Conservation (phyloP, 2,113 vertebrate genomes). For the Tretioscincus oriximinensis region DNA sequence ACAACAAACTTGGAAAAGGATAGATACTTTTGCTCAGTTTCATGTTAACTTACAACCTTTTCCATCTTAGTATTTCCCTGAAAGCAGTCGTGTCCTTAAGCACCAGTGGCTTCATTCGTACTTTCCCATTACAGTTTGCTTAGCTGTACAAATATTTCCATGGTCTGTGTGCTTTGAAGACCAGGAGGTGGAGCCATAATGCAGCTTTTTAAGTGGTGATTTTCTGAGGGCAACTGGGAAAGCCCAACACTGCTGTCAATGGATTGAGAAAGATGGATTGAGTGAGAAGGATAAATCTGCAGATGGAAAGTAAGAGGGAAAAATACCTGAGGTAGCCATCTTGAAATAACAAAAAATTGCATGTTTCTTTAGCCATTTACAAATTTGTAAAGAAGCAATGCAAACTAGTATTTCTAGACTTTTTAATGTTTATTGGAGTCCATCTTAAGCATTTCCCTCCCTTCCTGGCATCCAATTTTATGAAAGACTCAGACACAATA, state of each 20-base stretch:
- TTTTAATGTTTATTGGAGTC: neutral
- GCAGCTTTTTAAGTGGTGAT: neutral
- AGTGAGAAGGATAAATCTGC: fast-evolving
- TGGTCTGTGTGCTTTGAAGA: neutral
- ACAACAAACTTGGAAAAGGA: too few relatives aligned
- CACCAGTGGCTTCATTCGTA: neutral
- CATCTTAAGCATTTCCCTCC: neutral
- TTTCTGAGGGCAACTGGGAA: fast-evolving
- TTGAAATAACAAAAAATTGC: neutral
- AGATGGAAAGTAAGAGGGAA: neutral
- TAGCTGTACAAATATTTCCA: neutral
- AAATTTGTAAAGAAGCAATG: too few relatives aligned
- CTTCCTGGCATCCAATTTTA: too few relatives aligned
- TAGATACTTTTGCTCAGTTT: neutral
- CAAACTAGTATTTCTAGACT: too few relatives aligned
- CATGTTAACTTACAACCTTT: neutral
- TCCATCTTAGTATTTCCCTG: neutral
- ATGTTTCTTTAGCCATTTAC: neutral
- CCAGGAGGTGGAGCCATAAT: constrained; percentile 26
- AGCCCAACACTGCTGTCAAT: neutral
- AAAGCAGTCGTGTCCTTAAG: neutral
- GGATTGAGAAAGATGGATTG: neutral
- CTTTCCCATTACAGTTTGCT: neutral
- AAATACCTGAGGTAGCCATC: neutral
- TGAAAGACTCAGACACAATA: too few relatives aligned